Evolutionary conservation across 2,888 invertebrate species (phyloP).

Genomic region (Cheilosia urbana): DNA sequence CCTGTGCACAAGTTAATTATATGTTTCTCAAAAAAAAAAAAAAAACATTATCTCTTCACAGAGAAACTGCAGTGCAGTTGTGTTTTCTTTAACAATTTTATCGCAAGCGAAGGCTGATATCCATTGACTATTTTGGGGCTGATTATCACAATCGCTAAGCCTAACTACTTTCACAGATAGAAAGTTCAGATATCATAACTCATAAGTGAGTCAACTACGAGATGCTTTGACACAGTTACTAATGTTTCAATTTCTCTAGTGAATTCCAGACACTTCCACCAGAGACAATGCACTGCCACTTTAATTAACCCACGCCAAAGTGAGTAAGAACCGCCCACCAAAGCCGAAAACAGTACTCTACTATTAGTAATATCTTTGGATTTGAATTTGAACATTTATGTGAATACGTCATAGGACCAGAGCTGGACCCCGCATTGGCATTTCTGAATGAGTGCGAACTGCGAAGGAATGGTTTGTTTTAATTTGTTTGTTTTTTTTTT

Average conservation of each 20-base stretch:
- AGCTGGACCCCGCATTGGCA: neutral
- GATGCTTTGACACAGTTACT: constrained; percentile 5
- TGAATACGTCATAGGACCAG: constrained; percentile 23
- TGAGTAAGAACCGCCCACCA: constrained; percentile 46
- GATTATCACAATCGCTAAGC: constrained; percentile 2
- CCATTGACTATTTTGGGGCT: constrained; percentile 1
- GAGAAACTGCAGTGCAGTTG: neutral
- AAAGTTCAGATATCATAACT: neutral
- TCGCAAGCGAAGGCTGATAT: neutral
- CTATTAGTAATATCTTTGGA: constrained; percentile 34
- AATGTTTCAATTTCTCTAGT: constrained; percentile 13
- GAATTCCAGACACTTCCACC: constrained; percentile 48
- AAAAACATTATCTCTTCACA: neutral
- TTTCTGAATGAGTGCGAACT: constrained; percentile 29
- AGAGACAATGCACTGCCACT: constrained; percentile 42
- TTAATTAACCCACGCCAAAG: constrained; percentile 25
- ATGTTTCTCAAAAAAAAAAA: too few species aligned
- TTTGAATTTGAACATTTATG: constrained; percentile 5
- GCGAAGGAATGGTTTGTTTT: constrained; percentile 14
- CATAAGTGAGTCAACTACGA: neutral
- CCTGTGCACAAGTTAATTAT: too few species aligned
- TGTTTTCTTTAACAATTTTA: neutral
- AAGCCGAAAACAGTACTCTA: constrained; percentile 17
- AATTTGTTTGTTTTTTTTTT: constrained; percentile 1
- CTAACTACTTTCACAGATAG: constrained; percentile 38